Evolutionary conservation across 2,113 vertebrate genomes (phyloP).

Genomic region (Corapipo altera): DNA sequence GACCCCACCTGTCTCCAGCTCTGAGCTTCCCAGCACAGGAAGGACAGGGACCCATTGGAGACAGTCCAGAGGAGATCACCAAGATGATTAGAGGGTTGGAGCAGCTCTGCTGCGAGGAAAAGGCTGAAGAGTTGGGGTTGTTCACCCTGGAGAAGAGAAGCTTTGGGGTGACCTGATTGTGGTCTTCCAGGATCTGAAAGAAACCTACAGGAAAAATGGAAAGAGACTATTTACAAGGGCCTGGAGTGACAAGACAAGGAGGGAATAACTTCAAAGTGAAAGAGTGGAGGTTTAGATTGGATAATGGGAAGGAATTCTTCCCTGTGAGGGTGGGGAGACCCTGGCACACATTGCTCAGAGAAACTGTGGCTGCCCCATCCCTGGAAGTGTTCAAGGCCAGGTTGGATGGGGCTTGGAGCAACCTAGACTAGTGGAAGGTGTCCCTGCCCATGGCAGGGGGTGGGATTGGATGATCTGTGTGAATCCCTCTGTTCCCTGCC

Average conservation of each 20-base stretch:
- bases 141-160: too few species aligned
- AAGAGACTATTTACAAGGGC: not conserved
- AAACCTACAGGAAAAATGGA: not conserved
- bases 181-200: not conserved
- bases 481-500: not conserved
- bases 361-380: not conserved
- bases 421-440: not conserved
- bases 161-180: not conserved
- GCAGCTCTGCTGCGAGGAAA: not conserved
- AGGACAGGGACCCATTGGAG: not conserved
- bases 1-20: not conserved
- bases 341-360: not conserved
- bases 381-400: not conserved
- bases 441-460: not conserved
- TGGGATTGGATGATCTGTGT: not conserved
- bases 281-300: not conserved
- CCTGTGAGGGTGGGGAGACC: not conserved
- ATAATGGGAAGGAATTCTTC: not conserved
- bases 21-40: not conserved
- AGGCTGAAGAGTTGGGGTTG: not conserved
- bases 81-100: not conserved
- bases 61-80: not conserved
- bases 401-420: accelerated
- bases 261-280: not conserved
- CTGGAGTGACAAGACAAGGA: not conserved